phyloP scores from a whole-genome alignment of 2,888 invertebrate species.

The Cylloceria caligata region DNA sequence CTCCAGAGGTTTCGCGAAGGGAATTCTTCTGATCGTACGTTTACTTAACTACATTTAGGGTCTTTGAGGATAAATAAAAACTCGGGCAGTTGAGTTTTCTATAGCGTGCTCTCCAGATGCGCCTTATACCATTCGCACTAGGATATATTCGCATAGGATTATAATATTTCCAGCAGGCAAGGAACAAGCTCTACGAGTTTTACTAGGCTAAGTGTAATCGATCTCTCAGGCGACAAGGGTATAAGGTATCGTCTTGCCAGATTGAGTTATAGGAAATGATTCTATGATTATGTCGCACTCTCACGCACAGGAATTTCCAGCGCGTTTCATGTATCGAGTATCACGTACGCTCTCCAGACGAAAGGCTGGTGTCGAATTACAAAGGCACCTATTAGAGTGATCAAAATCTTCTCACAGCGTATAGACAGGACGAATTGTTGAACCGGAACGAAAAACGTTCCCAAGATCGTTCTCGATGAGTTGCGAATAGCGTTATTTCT shows the following conservation, averaged over 20 bases:
- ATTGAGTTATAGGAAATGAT: slow-evolving; percentile 73
- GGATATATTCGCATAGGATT: slow-evolving; percentile 16
- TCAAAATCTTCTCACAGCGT: neutral
- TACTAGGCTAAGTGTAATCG: slow-evolving; percentile 47
- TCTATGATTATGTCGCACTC: slow-evolving; percentile 50
- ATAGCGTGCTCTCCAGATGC: neutral
- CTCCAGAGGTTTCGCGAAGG: too few relatives aligned
- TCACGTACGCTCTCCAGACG: neutral
- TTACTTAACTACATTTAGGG: too few relatives aligned
- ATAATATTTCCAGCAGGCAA: neutral
- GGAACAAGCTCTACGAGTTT: slow-evolving; percentile 14
- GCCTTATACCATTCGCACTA: neutral
- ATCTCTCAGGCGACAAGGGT: slow-evolving; percentile 43
- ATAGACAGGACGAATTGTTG: slow-evolving; percentile 13
- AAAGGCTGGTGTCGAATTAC: slow-evolving; percentile 3
- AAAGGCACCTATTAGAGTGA: slow-evolving; percentile 1
- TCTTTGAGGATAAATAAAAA: neutral
- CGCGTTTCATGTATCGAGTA: neutral
- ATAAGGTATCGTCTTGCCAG: slow-evolving; percentile 64
- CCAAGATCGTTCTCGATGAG: neutral
- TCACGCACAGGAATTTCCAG: slow-evolving; percentile 18
- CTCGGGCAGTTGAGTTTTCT: neutral
- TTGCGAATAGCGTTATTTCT: neutral
- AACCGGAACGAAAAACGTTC: neutral
- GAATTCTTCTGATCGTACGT: too few relatives aligned